Conservation (phyloP, 2,113 vertebrate species). For the Felis catus region F.catus_Fca126_mat1.0 CM031412.1:41819501-41820000, state of each 20-base stretch:
- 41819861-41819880: neutral
- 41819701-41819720: neutral
- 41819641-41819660: neutral
- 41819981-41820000: neutral
- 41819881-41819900: neutral
- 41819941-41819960: too few relatives aligned
- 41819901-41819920: neutral
- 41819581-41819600: neutral
- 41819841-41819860: neutral
- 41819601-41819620: neutral
- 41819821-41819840: neutral
- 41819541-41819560: neutral
- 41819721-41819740: neutral
- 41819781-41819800: neutral
- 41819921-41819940: neutral
- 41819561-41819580: neutral
- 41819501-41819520: neutral
- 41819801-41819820: neutral
- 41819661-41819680: neutral
- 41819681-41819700: neutral
- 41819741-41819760: neutral
- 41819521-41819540: neutral
- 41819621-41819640: neutral
- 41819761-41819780: neutral
- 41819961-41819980: neutral